A percentile compares a stretch with the other conserved stretches of the same genome.
Evolutionary conservation across 1,140 invertebrate species (phyloP).

Genomic region (Fopius arisanus): DNA sequence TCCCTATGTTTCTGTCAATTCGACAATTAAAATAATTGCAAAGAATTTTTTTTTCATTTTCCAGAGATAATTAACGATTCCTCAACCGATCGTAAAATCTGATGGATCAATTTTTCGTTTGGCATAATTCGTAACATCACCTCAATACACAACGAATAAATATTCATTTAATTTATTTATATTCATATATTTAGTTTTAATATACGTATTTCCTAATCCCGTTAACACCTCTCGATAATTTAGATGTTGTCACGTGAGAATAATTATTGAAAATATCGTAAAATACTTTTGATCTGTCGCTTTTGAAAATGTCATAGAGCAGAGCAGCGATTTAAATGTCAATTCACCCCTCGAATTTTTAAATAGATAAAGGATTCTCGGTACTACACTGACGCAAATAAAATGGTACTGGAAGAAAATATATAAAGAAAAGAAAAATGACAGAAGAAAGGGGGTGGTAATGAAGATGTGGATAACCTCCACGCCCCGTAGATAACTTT

Average conservation of each 20-base stretch:
- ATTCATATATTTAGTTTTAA: constrained; percentile 27
- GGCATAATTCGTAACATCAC: constrained; percentile 15
- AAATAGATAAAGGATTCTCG: background rate
- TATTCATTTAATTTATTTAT: constrained; percentile 25
- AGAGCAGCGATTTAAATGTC: background rate
- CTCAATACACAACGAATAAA: constrained; percentile 31
- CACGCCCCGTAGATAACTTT: constrained; percentile 14
- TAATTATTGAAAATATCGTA: constrained; percentile 9
- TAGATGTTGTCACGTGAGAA: constrained; percentile 5
- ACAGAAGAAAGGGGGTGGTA: background rate
- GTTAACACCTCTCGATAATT: constrained; percentile 6
- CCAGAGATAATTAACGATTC: background rate
- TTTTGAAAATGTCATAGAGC: background rate
- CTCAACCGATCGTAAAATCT: background rate
- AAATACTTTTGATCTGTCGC: constrained; percentile 1
- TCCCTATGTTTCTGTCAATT: background rate
- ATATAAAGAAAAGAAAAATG: background rate
- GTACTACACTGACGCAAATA: background rate
- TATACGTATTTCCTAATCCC: constrained; percentile 23
- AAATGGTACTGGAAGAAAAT: constrained; percentile 10
- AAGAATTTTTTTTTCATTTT: background rate
- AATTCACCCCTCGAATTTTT: no score
- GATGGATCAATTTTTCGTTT: background rate
- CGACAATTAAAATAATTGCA: background rate
- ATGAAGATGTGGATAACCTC: constrained; percentile 15